Evolutionary conservation across 2,113 vertebrate genomes (phyloP), one percentile per base, ranked within the genome.

Genomic region (Triplophysa tibetana): DNA sequence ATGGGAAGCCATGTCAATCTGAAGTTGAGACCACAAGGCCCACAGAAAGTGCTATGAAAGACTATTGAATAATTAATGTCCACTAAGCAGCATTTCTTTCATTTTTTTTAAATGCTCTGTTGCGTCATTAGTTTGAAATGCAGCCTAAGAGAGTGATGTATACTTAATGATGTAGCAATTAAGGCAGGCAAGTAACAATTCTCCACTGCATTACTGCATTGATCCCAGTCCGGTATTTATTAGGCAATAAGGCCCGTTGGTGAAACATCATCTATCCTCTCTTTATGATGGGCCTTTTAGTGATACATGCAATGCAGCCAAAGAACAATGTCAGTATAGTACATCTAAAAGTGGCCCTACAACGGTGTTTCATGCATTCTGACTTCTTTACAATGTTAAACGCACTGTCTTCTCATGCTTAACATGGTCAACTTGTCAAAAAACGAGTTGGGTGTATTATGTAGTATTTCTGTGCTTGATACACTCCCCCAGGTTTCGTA

Each of bases 151-250:
- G 69, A 26, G 4, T 54, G 48, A 54, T 70, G 48, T 58, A 38
- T 72, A 72, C 26, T 72, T 72, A 56, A 70, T 70, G 69, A 21
- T 72, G 26, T 38, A 54, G 26, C 50, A 72, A 56, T 56, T 72
- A 52, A 54, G 2, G 33, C 4, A 1, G 26, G 52, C 26, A 56
- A 38, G 50, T 50, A 72, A 56, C 17, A 56, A 33, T 33, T 33
- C 48, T 7, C 68, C 17, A 33, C 48, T 33, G 50, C 69, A 56
- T 56, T 14, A 14, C 50, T 72, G 50, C 11, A 72, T 38, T 56
- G 69, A 72, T 38, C 69, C 26, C 50, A 21, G 69, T 56, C 29
- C 19, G 1, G 8, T 72, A 72, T 72, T 72, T 56, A 72, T 38
- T 72, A 38, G 29, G 50, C 26, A 72, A 38, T 56, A 72, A 38